Conservation (phyloP, 1,140 invertebrate species). For the Pollicipes pollicipes region DNA sequence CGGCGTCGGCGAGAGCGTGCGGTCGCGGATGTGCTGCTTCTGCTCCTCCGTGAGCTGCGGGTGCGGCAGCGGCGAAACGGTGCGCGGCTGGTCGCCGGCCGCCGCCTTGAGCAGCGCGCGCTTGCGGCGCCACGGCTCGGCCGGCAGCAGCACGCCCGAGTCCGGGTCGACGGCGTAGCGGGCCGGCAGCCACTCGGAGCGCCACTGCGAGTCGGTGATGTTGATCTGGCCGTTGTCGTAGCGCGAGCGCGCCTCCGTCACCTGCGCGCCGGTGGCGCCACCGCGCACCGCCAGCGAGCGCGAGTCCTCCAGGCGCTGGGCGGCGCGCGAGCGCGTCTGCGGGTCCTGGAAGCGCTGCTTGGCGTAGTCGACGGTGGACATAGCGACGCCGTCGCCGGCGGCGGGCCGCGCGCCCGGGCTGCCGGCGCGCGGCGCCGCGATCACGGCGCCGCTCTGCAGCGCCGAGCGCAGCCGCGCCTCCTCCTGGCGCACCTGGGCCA, state of each 20-base stretch:
- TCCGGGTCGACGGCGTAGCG: slow-evolving; percentile 22
- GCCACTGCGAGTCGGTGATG: slow-evolving; percentile 17
- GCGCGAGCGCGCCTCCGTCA: slow-evolving; percentile 21
- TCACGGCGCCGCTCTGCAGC: slow-evolving; percentile 5
- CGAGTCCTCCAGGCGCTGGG: slow-evolving; percentile 35
- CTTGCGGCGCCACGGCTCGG: slow-evolving; percentile 19
- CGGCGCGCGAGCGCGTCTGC: slow-evolving; percentile 31
- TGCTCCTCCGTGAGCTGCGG: slow-evolving; percentile 45
- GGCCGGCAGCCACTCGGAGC: slow-evolving; percentile 21
- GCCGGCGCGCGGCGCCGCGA: slow-evolving; percentile 8
- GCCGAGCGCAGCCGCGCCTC: slow-evolving; percentile 7
- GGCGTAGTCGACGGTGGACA: slow-evolving; percentile 42
- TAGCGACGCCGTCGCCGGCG: slow-evolving; percentile 30
- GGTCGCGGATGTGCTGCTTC: slow-evolving; percentile 38
- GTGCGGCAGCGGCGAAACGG: slow-evolving; percentile 35
- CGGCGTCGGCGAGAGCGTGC: slow-evolving; percentile 19
- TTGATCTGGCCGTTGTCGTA: slow-evolving; percentile 22
- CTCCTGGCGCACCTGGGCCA: slow-evolving; percentile 12
- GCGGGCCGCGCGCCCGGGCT: slow-evolving; percentile 34
- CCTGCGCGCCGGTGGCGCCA: slow-evolving; percentile 25
- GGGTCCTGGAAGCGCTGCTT: slow-evolving; percentile 43
- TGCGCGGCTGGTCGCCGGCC: slow-evolving; percentile 18
- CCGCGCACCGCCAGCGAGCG: slow-evolving; percentile 28
- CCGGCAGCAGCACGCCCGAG: slow-evolving; percentile 11
- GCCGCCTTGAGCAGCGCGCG: slow-evolving; percentile 20